phyloP scores from a whole-genome alignment of 2,797 vertebrate species.

The Leuciscus waleckii region DNA sequence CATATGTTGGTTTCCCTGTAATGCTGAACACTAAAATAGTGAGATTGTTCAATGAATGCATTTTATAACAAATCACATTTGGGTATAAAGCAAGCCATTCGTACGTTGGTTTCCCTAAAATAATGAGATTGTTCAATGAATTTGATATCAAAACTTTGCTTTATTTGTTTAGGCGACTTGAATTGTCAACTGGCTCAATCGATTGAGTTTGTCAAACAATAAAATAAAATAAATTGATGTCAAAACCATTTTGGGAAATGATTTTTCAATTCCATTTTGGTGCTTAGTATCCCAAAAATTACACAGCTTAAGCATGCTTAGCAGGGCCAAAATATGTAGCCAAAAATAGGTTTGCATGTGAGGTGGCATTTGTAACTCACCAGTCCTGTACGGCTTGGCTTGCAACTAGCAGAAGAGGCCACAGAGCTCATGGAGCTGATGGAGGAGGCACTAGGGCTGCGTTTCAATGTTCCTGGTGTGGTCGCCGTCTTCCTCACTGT shows the following conservation, averaged over 20 bases:
- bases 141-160: background rate
- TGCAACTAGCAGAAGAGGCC: slow-evolving; percentile 82
- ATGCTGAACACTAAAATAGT: background rate
- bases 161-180: background rate
- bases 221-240: background rate
- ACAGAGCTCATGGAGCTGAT: slow-evolving; percentile 97
- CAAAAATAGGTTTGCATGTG: background rate
- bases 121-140: background rate
- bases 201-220: background rate
- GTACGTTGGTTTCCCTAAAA: background rate
- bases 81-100: background rate
- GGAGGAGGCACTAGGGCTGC: slow-evolving; percentile 95
- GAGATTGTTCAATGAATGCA: background rate
- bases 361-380: slow-evolving; percentile 70
- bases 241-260: background rate
- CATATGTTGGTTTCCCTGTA: background rate
- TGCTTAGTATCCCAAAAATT: background rate
- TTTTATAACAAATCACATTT: background rate
- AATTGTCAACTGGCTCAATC: background rate
- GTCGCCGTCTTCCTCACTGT: slow-evolving; percentile 84
- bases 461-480: slow-evolving; percentile 85
- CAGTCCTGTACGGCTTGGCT: slow-evolving; percentile 87
- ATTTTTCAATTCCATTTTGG: background rate
- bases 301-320: background rate
- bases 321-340: background rate